Evolutionary conservation across 92 coral and sea anemone genomes (phyloP), one percentile per base, ranked within the genome.

Genomic region (Muricea muricata): DNA sequence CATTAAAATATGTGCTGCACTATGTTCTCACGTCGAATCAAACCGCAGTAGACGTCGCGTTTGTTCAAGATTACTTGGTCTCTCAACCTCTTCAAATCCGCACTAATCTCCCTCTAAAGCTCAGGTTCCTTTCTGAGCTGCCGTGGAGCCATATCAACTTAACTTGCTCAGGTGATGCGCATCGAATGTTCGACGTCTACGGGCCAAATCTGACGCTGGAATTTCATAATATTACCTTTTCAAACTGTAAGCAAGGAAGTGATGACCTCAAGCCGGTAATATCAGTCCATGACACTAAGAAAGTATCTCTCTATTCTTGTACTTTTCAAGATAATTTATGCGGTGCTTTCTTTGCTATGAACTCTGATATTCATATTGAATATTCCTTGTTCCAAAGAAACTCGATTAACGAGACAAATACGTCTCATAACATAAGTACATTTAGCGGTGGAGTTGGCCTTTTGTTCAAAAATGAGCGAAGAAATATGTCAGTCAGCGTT

Each of bases 321-420:
- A 66, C 56, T 5, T 95, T 95, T 46, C 75, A 73, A 65, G 72
- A 93, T 79, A 95, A 95, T 74, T 14, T 26, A 30, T 91, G 91
- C 39, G 82, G 93, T 40, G 95, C 91, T 21, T 65, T 95, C 20
- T 91, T 90, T 50, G 91, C 91, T 26, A 84, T 88, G 26, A 94
- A 95, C 50, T 90, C 97, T 68, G 89, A 89, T 29, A 88, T 93
- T 10, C 65, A 24, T 0, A 71, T 95, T 14, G 86, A 88, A 13
- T 58, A 81, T 3, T 93, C 91, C 74, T 25, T 35, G 33, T 95
- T 95, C 45, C 52, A 39, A 11, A 93, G 88, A 66, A 95, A 95
- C 52, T 88, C 95, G 2, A 78, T 85, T n/a, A 90, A 92, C 52
- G n/a, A n/a, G n/a, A n/a, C n/a, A n/a, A 60, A 52, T 21, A 69